Evolutionary conservation across 1,140 invertebrate species (phyloP).

Genomic region (Cherax quadricarinatus): DNA sequence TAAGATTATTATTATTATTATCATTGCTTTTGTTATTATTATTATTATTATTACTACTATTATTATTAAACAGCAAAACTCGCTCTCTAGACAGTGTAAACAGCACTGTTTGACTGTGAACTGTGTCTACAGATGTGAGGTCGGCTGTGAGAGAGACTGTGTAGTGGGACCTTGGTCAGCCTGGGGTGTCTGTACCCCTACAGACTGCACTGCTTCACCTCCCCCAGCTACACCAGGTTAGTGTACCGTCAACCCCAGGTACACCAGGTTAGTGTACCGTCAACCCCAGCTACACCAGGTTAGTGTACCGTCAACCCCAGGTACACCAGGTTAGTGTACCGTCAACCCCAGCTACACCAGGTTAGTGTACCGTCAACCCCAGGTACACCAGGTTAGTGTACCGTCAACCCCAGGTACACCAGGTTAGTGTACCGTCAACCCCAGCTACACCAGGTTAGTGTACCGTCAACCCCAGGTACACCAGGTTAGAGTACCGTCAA

Average conservation of each 20-base stretch:
- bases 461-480: conserved; percentile 22
- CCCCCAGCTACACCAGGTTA: conserved; percentile 19
- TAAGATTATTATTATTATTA: too few species aligned
- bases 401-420: too few species aligned
- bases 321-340: too few species aligned
- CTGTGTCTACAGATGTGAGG: conserved; percentile 36
- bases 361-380: neutral
- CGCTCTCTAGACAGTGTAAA: neutral
- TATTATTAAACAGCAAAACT: too few species aligned
- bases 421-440: too few species aligned
- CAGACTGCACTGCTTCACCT: conserved; percentile 42
- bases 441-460: too few species aligned
- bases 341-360: conserved; percentile 21
- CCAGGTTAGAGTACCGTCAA: neutral
- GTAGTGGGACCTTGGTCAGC: conserved; percentile 41
- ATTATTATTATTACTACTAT: too few species aligned
- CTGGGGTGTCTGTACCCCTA: conserved; percentile 52
- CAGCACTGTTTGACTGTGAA: neutral
- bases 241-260: neutral
- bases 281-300: too few species aligned
- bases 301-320: too few species aligned
- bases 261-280: too few species aligned
- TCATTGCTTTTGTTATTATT: too few species aligned
- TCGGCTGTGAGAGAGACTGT: conserved; percentile 48
- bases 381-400: neutral